Evolutionary conservation across 1,140 invertebrate genomes (phyloP).

Genomic region (Capitella teleta): DNA sequence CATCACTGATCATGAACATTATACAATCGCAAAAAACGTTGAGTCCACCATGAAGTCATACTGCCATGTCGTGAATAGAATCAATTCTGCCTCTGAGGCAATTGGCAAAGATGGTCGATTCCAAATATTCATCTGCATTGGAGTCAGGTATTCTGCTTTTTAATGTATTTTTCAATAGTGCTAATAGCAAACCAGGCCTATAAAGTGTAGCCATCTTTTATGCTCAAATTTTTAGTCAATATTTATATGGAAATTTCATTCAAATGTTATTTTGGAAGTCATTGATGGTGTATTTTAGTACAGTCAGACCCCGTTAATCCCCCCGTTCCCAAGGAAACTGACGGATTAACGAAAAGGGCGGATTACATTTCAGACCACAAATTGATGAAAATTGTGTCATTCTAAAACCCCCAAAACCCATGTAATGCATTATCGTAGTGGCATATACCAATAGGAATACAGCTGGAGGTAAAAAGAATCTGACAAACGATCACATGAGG

Average conservation of each 20-base stretch:
- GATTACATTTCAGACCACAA: neutral
- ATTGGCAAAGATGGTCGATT: constrained; percentile 97
- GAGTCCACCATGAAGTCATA: constrained; percentile 40
- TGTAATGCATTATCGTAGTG: no score
- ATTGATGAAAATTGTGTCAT: no score
- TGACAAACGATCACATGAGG: no score
- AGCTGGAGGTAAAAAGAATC: no score
- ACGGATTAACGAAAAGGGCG: neutral
- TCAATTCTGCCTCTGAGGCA: constrained; percentile 67
- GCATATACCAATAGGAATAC: no score
- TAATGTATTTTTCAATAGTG: neutral
- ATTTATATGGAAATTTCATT: neutral
- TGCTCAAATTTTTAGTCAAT: neutral
- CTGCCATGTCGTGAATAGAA: constrained; percentile 50
- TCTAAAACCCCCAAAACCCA: no score
- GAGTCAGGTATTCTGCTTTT: constrained; percentile 56
- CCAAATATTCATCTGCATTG: constrained; percentile 87
- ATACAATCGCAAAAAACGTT: constrained; percentile 20
- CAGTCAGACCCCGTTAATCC: neutral
- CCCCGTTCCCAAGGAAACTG: no score
- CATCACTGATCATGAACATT: constrained; percentile 30
- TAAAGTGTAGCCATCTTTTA: neutral
- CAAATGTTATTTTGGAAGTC: neutral
- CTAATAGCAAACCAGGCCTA: neutral
- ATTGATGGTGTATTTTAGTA: neutral